Evolutionary conservation across 2,113 vertebrate species (phyloP), one percentile per base, ranked within the genome.

Genomic region (Brachyhypopomus gauderio): DNA sequence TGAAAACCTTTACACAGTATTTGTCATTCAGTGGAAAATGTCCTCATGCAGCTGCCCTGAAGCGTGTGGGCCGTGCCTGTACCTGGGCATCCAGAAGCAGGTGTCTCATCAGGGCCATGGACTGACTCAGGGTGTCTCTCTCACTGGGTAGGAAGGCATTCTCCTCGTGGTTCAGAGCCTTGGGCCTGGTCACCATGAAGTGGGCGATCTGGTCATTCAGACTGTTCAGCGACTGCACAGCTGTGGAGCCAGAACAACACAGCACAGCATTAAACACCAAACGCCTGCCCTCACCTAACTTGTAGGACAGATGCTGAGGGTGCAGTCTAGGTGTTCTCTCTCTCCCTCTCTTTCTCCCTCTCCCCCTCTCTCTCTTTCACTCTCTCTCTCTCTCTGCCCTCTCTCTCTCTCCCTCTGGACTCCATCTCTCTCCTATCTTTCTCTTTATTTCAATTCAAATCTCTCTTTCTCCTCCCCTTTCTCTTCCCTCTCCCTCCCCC

Each of bases 71-170:
- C 0, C 8, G 27, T 22, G 27, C 30, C 5, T 38, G 34, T 96
- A 98, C 97, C 96, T 98, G 96, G 22, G 97, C 96, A 17, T 98
- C 97, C 92, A 95, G 92, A 2, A 98, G 90, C 83, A 98, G 95
- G 84, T 96, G 97, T 81, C 96, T 95, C 96, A 98, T 97, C 87
- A 98, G 64, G 4, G 91, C 90, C 97, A 98, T 97, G 85, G 96
- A 95, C 78, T 92, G 95, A 89, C 89, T 96, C 85, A 98, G 88
- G 1, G 95, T 95, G 75, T 95, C 95, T 72, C 94, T 95, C 91
- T 97, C 95, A 0, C 86, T 87, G 0, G 95, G 96, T 27, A 95
- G 75, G 84, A 97, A 98, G 62, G 92, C 89, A 19, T 93, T 92
- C 1, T 94, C 91, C 0, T 97, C 94, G 4, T 96, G 94, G 0